Percentiles rank a stretch among this genome's conserved stretches.
Conservation (phyloP, 2,797 vertebrate genomes). For the Natrix natrix region DNA sequence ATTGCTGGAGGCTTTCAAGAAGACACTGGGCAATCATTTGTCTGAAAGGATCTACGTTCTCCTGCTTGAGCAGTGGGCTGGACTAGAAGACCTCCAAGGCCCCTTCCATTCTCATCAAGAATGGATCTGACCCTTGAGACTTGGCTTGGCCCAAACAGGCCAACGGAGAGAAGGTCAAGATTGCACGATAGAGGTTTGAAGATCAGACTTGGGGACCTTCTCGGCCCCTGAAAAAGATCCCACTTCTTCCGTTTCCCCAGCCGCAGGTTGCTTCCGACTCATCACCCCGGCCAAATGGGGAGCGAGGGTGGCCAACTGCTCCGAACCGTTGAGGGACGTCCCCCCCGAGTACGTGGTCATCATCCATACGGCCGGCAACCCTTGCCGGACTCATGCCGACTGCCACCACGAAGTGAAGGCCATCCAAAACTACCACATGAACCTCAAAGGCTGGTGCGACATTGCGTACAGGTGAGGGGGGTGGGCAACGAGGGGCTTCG, state of each 20-base stretch:
- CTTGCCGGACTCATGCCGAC: slow-evolving; percentile 54
- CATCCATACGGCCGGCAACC: slow-evolving; percentile 72
- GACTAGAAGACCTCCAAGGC: no score
- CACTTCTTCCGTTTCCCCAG: background rate
- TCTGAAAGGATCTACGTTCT: background rate
- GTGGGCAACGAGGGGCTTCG: no score
- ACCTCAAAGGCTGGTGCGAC: slow-evolving; percentile 66
- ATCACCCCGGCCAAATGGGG: slow-evolving; percentile 69
- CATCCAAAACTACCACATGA: slow-evolving; percentile 72
- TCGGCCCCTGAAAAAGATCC: no score
- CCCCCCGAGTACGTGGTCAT: slow-evolving; percentile 66
- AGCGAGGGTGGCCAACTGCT: slow-evolving; percentile 59
- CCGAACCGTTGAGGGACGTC: slow-evolving; percentile 20
- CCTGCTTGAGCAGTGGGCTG: no score
- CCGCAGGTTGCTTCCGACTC: slow-evolving; percentile 3
- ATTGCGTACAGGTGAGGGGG: slow-evolving; percentile 79
- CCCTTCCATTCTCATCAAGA: background rate
- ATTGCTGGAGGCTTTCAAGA: no score
- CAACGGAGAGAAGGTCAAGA: background rate
- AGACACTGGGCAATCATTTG: background rate
- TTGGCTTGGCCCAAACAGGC: no score
- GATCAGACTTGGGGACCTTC: no score
- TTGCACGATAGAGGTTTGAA: fast-evolving
- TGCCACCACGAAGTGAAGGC: slow-evolving; percentile 50
- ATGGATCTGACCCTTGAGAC: background rate